These are phyloP conservation scores for Mycalesis mineus DNA, from an alignment of 2,888 invertebrate genomes.

Conservation along the genomic window DNA sequence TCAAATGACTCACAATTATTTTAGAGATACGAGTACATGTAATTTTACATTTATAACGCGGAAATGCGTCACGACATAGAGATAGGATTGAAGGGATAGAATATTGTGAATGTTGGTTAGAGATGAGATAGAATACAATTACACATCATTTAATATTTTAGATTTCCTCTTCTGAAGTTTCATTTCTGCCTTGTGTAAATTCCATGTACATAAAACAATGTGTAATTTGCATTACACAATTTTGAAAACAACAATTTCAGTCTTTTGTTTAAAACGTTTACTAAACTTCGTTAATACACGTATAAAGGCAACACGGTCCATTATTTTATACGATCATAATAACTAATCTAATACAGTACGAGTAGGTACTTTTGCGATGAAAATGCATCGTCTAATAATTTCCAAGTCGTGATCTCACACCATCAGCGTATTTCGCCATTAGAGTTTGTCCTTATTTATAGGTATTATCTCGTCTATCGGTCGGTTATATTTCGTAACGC, in stretches of 20 bases:
- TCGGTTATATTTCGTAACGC: slow-evolving; percentile 60
- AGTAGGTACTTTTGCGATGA: slow-evolving; percentile 49
- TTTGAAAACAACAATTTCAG: not conserved
- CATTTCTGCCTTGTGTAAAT: too few species aligned
- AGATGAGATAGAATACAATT: too few species aligned
- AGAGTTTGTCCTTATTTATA: slow-evolving; percentile 71
- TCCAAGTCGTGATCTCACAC: slow-evolving; percentile 66
- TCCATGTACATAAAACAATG: too few species aligned
- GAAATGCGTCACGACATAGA: too few species aligned
- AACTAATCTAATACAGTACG: slow-evolving; percentile 35
- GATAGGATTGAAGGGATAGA: too few species aligned
- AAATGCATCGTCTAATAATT: slow-evolving; percentile 56
- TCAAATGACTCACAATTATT: too few species aligned
- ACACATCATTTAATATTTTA: too few species aligned
- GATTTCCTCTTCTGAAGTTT: too few species aligned
- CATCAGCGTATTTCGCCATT: slow-evolving; percentile 69
- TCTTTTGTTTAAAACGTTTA: slow-evolving; percentile 11
- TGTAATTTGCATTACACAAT: not conserved
- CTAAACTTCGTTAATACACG: slow-evolving; percentile 7
- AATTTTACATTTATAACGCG: too few species aligned
- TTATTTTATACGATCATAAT: slow-evolving; percentile 30
- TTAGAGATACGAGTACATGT: too few species aligned
- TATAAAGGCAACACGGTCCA: slow-evolving; percentile 13
- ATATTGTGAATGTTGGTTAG: too few species aligned
- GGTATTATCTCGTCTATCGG: slow-evolving; percentile 68